phyloP scores from a whole-genome alignment of 2,888 invertebrate genomes.

The Lithophane leautieri region DNA sequence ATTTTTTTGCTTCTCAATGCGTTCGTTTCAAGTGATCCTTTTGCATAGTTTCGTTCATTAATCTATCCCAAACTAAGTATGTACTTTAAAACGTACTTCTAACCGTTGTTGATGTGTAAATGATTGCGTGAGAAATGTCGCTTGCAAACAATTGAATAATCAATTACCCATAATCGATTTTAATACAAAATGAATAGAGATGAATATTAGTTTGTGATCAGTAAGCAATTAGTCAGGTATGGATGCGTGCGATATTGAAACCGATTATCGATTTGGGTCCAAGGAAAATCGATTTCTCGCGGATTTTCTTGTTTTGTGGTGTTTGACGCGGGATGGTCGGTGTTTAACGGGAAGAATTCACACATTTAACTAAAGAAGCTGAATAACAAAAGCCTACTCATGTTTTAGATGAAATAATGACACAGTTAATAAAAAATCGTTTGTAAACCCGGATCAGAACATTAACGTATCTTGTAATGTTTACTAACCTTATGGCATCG shows the following conservation, averaged over 20 bases:
- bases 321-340: background rate
- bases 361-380: constrained; percentile 2
- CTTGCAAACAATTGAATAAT: constrained; percentile 50
- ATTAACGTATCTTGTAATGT: background rate
- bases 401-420: background rate
- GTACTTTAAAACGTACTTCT: constrained; percentile 34
- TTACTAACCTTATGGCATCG: background rate
- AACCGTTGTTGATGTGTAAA: constrained; percentile 52
- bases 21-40: constrained; percentile 29
- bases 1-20: constrained; percentile 3
- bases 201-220: constrained; percentile 36
- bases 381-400: background rate
- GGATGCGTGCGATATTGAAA: constrained; percentile 50
- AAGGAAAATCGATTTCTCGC: constrained; percentile 58
- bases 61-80: constrained; percentile 24
- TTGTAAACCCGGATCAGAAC: background rate
- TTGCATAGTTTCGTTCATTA: constrained; percentile 9
- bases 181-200: constrained; percentile 42
- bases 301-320: constrained; percentile 42
- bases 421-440: background rate
- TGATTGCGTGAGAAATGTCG: constrained; percentile 56
- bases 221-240: constrained; percentile 40
- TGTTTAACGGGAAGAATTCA: constrained; percentile 15
- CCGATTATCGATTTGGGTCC: constrained; percentile 48
- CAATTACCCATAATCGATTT: constrained; percentile 50